phyloP scores from a whole-genome alignment of 2,888 invertebrate genomes.

The Synanthedon tipuliformis region DNA sequence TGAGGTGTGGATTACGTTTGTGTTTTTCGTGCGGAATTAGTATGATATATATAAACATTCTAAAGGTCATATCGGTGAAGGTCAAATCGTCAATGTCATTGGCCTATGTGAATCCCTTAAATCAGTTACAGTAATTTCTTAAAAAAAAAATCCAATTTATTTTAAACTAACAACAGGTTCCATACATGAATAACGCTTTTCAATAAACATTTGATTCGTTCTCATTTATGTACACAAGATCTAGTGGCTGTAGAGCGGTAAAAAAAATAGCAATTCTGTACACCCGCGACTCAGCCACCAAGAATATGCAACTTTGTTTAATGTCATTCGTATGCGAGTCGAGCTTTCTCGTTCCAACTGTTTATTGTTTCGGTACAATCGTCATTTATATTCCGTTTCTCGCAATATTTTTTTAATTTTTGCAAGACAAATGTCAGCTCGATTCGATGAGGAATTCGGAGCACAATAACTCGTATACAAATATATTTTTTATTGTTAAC shows the following conservation, averaged over 20 bases:
- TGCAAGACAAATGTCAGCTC: conserved; percentile 7
- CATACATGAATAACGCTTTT: no score
- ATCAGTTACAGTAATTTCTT: no score
- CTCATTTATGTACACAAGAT: not conserved
- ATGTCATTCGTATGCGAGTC: conserved; percentile 15
- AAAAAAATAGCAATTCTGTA: conserved; percentile 2
- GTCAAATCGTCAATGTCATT: no score
- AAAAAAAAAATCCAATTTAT: no score
- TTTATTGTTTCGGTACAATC: conserved; percentile 7
- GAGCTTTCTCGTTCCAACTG: conserved; percentile 1
- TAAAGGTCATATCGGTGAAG: no score
- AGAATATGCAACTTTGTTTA: conserved; percentile 7
- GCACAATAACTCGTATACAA: not conserved
- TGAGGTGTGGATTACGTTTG: no score
- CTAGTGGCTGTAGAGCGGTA: not conserved
- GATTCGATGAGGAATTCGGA: not conserved
- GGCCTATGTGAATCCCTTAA: no score
- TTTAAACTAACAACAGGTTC: no score
- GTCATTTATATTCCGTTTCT: conserved; percentile 5
- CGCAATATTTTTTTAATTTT: conserved; percentile 11
- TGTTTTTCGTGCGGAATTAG: no score
- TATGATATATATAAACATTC: no score
- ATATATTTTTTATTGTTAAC: not conserved
- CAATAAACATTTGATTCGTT: no score
- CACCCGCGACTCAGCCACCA: conserved; percentile 1